Base-by-base conservation (phyloP, 2,113 vertebrate genomes). In the Myrmecophaga tridactyla region DNA sequence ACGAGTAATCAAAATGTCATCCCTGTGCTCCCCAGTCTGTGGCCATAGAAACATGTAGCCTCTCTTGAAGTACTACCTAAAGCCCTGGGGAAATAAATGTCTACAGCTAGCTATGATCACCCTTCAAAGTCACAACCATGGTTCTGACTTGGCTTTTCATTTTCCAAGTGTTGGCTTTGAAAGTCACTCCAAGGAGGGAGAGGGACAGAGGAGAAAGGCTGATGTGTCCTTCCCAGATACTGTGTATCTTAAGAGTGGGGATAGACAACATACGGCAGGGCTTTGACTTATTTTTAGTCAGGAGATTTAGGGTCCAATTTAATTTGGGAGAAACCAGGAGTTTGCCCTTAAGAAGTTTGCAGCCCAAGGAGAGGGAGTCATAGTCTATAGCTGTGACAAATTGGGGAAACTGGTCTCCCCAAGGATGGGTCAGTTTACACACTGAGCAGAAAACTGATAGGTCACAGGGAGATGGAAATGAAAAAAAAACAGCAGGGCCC, bases 381-480 rank as follows among this genome's bases (percentile, higher is more conserved):
- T 48, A 62, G 62, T 92, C 63, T 82, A 46, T 70, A 69, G 29
- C 85, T 34, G 18, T 83, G 88, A 67, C 17, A 46, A 72, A 78
- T 63, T 56, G 36, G 1, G 4, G 15, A 15, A 17, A 63, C 27
- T 43, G 31, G 3, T 21, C 62, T 91, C 80, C 92, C 83, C 43
- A 83, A 86, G 67, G n/a, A 89, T 41, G 70, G 27, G 21, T 65
- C 94, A 76, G 81, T 76, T 92, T 72, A 73, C 34, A 89, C 25
- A 36, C 31, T 75, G 67, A 69, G 69, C 77, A 17, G 48, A 86
- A 93, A 94, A 63, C 46, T n/a, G 76, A 29, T 39, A 51, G 6
- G 10, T 63, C 36, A 86, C n/a, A 53, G 73, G 70, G 31, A 92
- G 62, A 53, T 31, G 48, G 70, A 94, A 82, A 90, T 62, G 81